These are phyloP conservation scores for Anguilla rostrata DNA, from an alignment of 2,113 vertebrate genomes.

Conservation along the genomic window DNA sequence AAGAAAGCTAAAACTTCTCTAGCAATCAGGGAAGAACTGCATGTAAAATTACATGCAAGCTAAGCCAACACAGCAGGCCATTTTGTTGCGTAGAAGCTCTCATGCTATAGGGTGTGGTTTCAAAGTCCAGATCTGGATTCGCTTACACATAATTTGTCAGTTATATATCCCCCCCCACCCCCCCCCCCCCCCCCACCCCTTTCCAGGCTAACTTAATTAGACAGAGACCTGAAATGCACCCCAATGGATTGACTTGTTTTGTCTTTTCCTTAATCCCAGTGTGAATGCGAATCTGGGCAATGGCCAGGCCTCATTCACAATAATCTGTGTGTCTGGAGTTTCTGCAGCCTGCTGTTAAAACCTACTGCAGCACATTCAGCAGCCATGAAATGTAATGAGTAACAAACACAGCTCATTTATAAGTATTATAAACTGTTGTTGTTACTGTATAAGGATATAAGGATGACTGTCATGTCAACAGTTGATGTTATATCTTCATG, in stretches of 20 bases:
- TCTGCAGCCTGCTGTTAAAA: neutral
- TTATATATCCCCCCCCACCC: neutral
- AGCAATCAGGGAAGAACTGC: neutral
- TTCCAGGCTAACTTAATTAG: neutral
- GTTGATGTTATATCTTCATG: neutral
- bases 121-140: neutral
- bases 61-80: neutral
- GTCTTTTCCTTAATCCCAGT: conserved; percentile 13
- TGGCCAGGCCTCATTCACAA: neutral
- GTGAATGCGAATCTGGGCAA: neutral
- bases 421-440: neutral
- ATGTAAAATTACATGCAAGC: neutral
- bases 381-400: neutral
- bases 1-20: neutral
- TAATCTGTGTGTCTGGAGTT: neutral
- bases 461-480: neutral
- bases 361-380: neutral
- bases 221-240: neutral
- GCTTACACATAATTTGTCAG: conserved; percentile 9
- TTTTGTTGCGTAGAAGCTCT: neutral
- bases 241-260: neutral
- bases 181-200: neutral
- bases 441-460: neutral
- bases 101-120: neutral
- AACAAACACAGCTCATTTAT: neutral